A percentile compares a stretch with the other conserved stretches of the same genome.
Evolutionary conservation across 2,113 vertebrate genomes (phyloP).

Genomic region (Meleagris gallopavo): DNA sequence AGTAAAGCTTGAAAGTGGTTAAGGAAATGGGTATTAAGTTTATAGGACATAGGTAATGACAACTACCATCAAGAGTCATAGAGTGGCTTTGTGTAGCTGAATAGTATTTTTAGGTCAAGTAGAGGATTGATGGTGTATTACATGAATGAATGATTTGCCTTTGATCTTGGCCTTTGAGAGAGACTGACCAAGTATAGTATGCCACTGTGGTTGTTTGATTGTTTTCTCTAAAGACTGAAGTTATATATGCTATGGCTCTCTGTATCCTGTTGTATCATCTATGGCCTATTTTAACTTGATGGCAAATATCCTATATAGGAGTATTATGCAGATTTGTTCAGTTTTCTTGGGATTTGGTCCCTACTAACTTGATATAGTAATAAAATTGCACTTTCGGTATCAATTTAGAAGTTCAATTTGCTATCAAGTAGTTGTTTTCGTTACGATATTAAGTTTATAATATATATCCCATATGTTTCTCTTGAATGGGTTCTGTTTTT

Average conservation of each 20-base stretch:
- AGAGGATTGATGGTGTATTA: not conserved
- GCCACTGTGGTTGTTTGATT: not conserved
- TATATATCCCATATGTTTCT: not conserved
- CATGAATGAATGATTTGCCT: not conserved
- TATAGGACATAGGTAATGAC: not conserved
- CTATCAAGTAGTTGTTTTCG: not conserved
- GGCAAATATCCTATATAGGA: not conserved
- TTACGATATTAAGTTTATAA: not conserved
- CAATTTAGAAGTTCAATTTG: not conserved
- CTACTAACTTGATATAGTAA: not conserved
- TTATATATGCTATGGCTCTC: not conserved
- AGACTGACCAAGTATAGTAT: rapidly evolving
- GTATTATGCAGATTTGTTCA: not conserved
- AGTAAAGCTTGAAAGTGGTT: not conserved
- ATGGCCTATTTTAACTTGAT: not conserved
- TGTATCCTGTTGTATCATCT: not conserved
- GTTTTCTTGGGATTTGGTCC: not conserved
- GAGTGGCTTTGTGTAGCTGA: not conserved
- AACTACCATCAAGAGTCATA: not conserved
- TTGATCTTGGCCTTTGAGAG: not conserved
- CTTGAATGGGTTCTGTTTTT: not conserved
- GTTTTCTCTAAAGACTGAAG: not conserved
- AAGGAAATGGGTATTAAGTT: not conserved
- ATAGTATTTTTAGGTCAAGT: not conserved
- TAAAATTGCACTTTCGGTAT: not conserved